Conservation (phyloP, 2,888 invertebrate genomes). For the Megastigmus dorsalis region DNA sequence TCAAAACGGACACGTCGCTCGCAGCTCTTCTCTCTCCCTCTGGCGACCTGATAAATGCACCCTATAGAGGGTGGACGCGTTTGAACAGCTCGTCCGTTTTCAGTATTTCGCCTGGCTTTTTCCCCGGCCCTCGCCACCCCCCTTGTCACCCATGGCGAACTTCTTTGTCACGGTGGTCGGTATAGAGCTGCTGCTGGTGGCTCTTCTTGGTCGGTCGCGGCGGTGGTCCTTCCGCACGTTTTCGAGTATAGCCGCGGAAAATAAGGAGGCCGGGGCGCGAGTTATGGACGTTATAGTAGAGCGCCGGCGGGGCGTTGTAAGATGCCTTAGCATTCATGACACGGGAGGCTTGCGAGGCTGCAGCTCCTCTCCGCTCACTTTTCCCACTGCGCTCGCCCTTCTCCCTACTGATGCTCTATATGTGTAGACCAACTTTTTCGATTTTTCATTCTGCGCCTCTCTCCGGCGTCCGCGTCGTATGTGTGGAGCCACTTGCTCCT, state of each 20-base stretch:
- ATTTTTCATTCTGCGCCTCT: constrained; percentile 31
- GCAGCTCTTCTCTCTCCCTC: too few relatives aligned
- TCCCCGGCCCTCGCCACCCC: too few relatives aligned
- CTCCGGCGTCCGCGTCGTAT: too few relatives aligned
- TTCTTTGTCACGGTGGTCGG: constrained; percentile 19
- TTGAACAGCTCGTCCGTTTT: not conserved
- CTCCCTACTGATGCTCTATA: too few relatives aligned
- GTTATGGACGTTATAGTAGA: too few relatives aligned
- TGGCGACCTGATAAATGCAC: constrained; percentile 3
- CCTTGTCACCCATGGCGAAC: too few relatives aligned
- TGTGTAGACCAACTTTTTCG: constrained; percentile 41
- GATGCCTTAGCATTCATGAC: constrained; percentile 39
- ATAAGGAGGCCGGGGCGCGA: not conserved
- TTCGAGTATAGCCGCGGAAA: constrained; percentile 10
- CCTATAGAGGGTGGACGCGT: not conserved
- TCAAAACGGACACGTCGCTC: not conserved
- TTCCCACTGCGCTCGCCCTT: too few relatives aligned
- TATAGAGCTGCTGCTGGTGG: not conserved
- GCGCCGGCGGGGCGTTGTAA: too few relatives aligned
- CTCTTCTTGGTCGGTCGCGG: constrained; percentile 20
- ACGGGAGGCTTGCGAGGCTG: not conserved
- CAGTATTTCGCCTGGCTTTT: not conserved
- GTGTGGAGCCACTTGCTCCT: not conserved
- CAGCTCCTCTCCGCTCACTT: constrained; percentile 5
- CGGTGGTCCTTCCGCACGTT: constrained; percentile 19